These are phyloP conservation scores for Pygoscelis adeliae DNA, from an alignment of 2,113 vertebrate genomes.

Conservation along the genomic window DNA sequence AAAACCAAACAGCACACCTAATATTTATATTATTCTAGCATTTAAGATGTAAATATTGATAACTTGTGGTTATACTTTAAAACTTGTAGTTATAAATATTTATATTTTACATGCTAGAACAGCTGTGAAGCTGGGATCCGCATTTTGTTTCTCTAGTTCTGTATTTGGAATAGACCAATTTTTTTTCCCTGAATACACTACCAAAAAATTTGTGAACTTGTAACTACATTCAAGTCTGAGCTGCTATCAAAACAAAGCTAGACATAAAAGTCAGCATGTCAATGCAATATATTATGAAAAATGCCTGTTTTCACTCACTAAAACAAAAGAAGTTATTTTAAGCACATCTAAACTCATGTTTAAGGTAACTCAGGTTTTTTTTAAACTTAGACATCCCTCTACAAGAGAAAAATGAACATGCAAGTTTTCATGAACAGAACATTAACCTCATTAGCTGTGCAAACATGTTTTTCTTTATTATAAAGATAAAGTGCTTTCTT, in stretches of 20 bases:
- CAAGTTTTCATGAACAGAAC: neutral
- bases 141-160: neutral
- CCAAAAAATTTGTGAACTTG: neutral
- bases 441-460: constrained; percentile 45
- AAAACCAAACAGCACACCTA: neutral
- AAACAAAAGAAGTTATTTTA: neutral
- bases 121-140: neutral
- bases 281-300: neutral
- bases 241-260: neutral
- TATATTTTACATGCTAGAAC: neutral
- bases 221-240: neutral
- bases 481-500: constrained; percentile 15
- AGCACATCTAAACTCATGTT: neutral
- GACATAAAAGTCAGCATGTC: neutral
- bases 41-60: neutral
- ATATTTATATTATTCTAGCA: neutral
- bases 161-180: neutral
- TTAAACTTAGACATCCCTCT: neutral
- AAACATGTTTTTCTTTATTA: constrained; percentile 53
- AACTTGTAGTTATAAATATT: neutral
- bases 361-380: neutral
- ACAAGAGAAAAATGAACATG: neutral
- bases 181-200: neutral
- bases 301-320: neutral
- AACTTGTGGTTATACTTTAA: neutral